Base-by-base conservation (phyloP, 2,888 invertebrate species). In the Troides aeacus region DNA sequence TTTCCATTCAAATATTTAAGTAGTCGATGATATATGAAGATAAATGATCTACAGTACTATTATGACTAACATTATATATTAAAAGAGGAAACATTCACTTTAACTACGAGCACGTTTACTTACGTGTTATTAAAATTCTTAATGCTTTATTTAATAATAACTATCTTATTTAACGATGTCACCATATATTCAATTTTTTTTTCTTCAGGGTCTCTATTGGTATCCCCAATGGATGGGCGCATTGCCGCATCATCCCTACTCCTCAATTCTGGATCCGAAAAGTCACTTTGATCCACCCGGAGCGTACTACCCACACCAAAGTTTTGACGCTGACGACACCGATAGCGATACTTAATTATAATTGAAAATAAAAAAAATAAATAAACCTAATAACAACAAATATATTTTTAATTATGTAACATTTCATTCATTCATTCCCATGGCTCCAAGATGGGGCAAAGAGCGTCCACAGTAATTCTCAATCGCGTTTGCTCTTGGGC, bases 141-240 rank as follows among this genome's bases (percentile, higher is more conserved):
- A 46, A 15, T 10, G 46, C 6, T 46, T 46, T 46, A 46, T 46
- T 6, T 17, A 46, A 46, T 15, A 6, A 17, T 17, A 10, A 46
- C 12, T 12, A 15, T 46, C 36, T 36, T 36, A 21, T 36, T 36
- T 36, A 36, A 36, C 4, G 4, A 36, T 36, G 36, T 4, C 4
- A 7, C 36, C 7, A 36, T 36, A 6, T 36, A 36, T 36, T 6
- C 36, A 36, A 46, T 4, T 5, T 46, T 15, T 12, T 12, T 15
- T 15, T 12, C 12, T 42, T 15, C 83, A 91, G 90, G 92, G 92
- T 69, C 79, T 92, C 0, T 92, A 92, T 74, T 92, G 92, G 92
- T 92, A 92, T 73, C 92, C 92, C 0, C 91, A 91, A 80, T 92
- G 92, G 92, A 90, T 92, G 92, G 92, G 92, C 0, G 79, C 84